phyloP scores from a whole-genome alignment of 1,140 invertebrate genomes.

The Meloidogyne exigua region DNA sequence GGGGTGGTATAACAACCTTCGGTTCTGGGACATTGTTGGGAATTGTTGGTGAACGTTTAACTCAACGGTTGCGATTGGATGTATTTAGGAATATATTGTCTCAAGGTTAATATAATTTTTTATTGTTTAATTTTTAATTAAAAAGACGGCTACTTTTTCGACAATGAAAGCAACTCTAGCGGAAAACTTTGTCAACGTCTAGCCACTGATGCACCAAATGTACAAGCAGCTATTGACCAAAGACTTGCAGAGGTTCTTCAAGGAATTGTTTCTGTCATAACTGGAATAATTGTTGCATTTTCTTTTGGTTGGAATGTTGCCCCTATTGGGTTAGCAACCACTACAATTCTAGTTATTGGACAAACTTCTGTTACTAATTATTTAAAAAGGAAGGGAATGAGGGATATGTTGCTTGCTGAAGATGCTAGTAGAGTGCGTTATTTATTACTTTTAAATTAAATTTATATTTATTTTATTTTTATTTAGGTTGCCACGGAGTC shows the following conservation, averaged over 20 bases:
- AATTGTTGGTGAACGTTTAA: conserved; percentile 50
- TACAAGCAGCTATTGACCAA: conserved; percentile 67
- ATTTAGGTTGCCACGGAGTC: conserved; percentile 50
- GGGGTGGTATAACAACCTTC: conserved; percentile 42
- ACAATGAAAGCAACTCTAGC: conserved; percentile 65
- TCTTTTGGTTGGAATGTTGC: conserved; percentile 64
- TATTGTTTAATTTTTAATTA: conserved; percentile 61
- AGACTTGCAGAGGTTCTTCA: conserved; percentile 66
- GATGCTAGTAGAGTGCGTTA: conserved; percentile 34
- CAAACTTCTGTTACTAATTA: conserved; percentile 47
- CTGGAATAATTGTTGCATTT: conserved; percentile 64
- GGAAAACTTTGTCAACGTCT: conserved; percentile 67
- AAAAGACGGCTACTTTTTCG: conserved; percentile 68
- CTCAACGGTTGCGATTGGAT: conserved; percentile 30
- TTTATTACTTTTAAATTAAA: not conserved
- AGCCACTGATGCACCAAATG: conserved; percentile 67
- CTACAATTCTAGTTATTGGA: conserved; percentile 37
- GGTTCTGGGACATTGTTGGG: conserved; percentile 51
- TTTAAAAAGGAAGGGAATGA: conserved; percentile 51
- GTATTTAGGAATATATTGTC: conserved; percentile 24
- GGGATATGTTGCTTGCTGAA: conserved; percentile 45
- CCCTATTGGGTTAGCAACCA: conserved; percentile 51
- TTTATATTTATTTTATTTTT: not conserved
- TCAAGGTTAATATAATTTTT: not conserved
- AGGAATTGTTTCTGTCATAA: conserved; percentile 65